Base-by-base conservation (phyloP, 2,113 vertebrate genomes). In the Halcyon malimbica region DNA sequence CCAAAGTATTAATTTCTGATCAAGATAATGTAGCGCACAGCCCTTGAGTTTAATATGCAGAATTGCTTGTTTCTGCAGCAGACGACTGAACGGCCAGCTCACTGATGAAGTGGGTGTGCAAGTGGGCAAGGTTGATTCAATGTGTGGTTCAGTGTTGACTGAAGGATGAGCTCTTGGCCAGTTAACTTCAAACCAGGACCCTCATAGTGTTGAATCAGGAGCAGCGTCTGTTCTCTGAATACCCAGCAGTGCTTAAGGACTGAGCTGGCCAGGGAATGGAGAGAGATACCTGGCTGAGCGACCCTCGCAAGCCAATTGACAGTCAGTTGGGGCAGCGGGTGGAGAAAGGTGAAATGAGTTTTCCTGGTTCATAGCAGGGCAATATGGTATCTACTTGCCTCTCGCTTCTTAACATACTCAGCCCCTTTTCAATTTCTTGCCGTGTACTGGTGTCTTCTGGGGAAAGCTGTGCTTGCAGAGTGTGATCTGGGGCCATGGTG, bases 201-300 rank as follows among this genome's bases (percentile, higher is more conserved):
- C 42, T 48, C 0, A 1, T 10, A 28, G 13, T 37, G 51, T 5
- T 39, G 56, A 10, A 4, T 37, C 33, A 12, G 31, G 50, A 19
- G 35, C 10, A 13, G 42, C 1, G 35, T 41, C 71, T 81, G 41
- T 26, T 62, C n/a, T 16, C 46, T 28, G 25, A 10, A 16, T 15
- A 16, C 14, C 28, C 48, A n/a, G 44, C 78, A 24, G 31, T 46
- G 74, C 69, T 39, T 14, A 5, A 2, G 20, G 60, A 20, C 48
- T 1, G 16, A 33, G 42, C 50, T 29, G 68, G 2, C 13, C 5
- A 13, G 79, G 44, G 2, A 39, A 16, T 50, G 2, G 3, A 8
- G 11, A 16, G 10, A 10, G 64, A 41, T 1, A 3, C 3, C 0
- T 0, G 9, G 26, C 8, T n/a, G 76, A 88, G 28, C 0, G 2